phyloP scores from a whole-genome alignment of 2,888 invertebrate genomes.

The Parnassius smintheus region DNA sequence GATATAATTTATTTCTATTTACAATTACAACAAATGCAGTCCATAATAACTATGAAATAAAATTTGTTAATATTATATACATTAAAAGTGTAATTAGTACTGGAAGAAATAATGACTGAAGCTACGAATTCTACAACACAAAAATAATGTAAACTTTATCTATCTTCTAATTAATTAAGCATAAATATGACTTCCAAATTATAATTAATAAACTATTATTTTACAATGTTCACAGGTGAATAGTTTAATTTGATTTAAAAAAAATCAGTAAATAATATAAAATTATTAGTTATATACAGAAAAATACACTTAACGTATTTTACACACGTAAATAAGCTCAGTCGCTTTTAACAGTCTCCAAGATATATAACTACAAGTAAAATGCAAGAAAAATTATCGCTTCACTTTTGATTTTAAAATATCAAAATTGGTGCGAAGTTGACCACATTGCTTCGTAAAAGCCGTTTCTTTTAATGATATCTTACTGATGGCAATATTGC shows the following conservation, averaged over 20 bases:
- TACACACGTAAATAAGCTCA: not conserved
- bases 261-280: not conserved
- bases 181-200: slow-evolving; percentile 19
- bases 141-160: slow-evolving; percentile 5
- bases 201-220: not conserved
- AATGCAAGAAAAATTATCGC: too few relatives aligned
- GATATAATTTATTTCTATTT: slow-evolving; percentile 40
- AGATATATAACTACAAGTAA: not conserved
- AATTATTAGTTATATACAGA: not conserved
- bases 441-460: not conserved
- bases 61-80: slow-evolving; percentile 29
- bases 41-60: slow-evolving; percentile 33
- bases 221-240: not conserved
- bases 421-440: not conserved
- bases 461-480: too few relatives aligned
- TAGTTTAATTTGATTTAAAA: not conserved
- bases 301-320: not conserved
- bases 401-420: too few relatives aligned
- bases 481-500: too few relatives aligned
- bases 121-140: slow-evolving; percentile 8
- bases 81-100: slow-evolving; percentile 27
- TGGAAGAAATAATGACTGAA: slow-evolving; percentile 32
- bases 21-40: slow-evolving; percentile 40
- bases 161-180: not conserved
- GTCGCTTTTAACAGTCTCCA: slow-evolving; percentile 6